Percentiles rank a stretch among this genome's conserved stretches.
phyloP scores from a whole-genome alignment of 2,113 vertebrate species.

The Cyprinodon tularosa region DNA sequence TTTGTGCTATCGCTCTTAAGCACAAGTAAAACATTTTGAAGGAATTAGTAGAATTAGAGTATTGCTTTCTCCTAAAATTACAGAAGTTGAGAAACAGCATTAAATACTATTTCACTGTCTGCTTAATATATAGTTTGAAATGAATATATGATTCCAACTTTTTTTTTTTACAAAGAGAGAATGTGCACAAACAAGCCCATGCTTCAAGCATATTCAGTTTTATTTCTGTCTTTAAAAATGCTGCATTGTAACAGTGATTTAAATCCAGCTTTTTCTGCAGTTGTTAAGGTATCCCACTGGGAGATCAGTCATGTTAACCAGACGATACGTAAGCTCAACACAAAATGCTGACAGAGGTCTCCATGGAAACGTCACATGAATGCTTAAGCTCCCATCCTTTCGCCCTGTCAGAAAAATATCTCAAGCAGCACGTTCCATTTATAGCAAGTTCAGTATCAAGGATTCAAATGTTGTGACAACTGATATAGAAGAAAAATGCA shows the following conservation, averaged over 20 bases:
- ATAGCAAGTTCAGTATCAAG: conserved; percentile 38
- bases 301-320: conserved; percentile 4
- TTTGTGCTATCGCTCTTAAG: background rate
- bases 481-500: conserved; percentile 18
- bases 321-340: conserved; percentile 10
- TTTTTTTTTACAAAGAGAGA: background rate
- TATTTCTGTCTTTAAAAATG: background rate
- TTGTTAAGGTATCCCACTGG: background rate
- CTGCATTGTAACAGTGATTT: background rate
- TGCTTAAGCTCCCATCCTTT: conserved; percentile 19
- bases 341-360: conserved; percentile 39
- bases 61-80: background rate
- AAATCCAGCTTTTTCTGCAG: background rate
- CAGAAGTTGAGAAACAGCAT: background rate
- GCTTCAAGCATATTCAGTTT: background rate
- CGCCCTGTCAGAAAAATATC: conserved; percentile 22
- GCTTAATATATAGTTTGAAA: background rate
- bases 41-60: background rate
- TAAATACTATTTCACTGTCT: background rate
- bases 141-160: too few species aligned
- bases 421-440: conserved; percentile 35
- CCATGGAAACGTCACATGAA: conserved; percentile 27
- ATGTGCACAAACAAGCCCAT: background rate
- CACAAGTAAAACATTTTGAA: background rate
- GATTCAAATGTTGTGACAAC: conserved; percentile 10